Percentiles rank a stretch among this genome's conserved stretches.
Conservation (phyloP, 1,140 invertebrate species). For the Hetaerina americana region DNA sequence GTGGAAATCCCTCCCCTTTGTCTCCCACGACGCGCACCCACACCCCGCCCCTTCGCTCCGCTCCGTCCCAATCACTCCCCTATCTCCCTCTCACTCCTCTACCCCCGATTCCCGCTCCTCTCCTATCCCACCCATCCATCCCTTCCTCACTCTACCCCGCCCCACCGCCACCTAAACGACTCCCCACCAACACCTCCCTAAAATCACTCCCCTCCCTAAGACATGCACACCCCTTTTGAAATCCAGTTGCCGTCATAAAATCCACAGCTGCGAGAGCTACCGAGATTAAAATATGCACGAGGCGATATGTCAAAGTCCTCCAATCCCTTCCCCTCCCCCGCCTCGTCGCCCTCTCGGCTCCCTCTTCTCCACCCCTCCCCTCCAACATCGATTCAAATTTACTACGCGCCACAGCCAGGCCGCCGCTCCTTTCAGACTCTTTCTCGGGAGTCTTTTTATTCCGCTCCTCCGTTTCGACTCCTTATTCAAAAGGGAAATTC, state of each 20-base stretch:
- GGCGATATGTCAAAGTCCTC: conserved; percentile 11
- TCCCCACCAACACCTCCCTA: too few relatives aligned
- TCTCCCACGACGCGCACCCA: too few relatives aligned
- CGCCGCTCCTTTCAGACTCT: neutral
- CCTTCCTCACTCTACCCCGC: too few relatives aligned
- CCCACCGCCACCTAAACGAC: too few relatives aligned
- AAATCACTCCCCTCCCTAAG: too few relatives aligned
- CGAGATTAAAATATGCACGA: conserved; percentile 12
- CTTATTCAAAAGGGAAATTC: neutral
- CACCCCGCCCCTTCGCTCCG: too few relatives aligned
- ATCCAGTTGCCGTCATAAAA: neutral
- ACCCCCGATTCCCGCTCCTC: too few relatives aligned
- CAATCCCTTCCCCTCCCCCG: neutral
- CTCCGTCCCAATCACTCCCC: too few relatives aligned
- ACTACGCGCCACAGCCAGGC: neutral
- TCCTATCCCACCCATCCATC: too few relatives aligned
- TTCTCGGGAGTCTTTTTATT: neutral
- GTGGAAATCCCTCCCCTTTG: neutral
- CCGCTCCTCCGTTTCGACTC: neutral
- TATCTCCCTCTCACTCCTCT: too few relatives aligned
- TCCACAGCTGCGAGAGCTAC: conserved; percentile 7
- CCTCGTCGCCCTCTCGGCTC: too few relatives aligned
- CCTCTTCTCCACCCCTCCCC: too few relatives aligned
- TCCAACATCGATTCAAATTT: conserved; percentile 14
- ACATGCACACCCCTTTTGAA: neutral